A percentile compares a stretch with the other conserved stretches of the same genome.
phyloP scores from a whole-genome alignment of 2,797 vertebrate species.

The Mallotus villosus region DNA sequence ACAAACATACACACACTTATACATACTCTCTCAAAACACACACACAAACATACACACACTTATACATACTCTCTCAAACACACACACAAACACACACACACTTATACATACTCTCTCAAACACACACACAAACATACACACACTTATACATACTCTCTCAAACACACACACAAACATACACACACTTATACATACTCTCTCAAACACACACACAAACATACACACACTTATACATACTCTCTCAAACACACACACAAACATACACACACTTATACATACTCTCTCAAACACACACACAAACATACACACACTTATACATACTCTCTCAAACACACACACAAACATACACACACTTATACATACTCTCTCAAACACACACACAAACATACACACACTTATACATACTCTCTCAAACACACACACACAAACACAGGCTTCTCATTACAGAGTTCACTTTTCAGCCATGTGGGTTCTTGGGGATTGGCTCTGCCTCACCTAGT shows the following conservation, averaged over 20 bases:
- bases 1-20: constrained; percentile 10
- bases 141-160: not conserved
- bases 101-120: too few relatives aligned
- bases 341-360: too few relatives aligned
- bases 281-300: constrained; percentile 1
- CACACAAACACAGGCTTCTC: constrained; percentile 25
- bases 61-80: too few relatives aligned
- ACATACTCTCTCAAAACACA: too few relatives aligned
- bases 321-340: not conserved
- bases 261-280: too few relatives aligned
- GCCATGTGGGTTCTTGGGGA: constrained; percentile 41
- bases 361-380: not conserved
- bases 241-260: not conserved
- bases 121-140: constrained; percentile 5
- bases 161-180: not conserved
- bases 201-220: not conserved
- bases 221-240: not conserved
- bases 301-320: not conserved
- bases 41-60: constrained; percentile 5
- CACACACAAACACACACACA: constrained; percentile 2
- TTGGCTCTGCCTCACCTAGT: constrained; percentile 49
- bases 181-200: too few relatives aligned
- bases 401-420: too few relatives aligned
- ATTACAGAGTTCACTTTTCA: constrained; percentile 56
- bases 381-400: constrained; percentile 13